Percentiles rank a stretch among this genome's conserved stretches.
These are phyloP conservation scores for Nothoprocta perdicaria DNA, from an alignment of 2,113 vertebrate genomes.

Conservation along the genomic window DNA sequence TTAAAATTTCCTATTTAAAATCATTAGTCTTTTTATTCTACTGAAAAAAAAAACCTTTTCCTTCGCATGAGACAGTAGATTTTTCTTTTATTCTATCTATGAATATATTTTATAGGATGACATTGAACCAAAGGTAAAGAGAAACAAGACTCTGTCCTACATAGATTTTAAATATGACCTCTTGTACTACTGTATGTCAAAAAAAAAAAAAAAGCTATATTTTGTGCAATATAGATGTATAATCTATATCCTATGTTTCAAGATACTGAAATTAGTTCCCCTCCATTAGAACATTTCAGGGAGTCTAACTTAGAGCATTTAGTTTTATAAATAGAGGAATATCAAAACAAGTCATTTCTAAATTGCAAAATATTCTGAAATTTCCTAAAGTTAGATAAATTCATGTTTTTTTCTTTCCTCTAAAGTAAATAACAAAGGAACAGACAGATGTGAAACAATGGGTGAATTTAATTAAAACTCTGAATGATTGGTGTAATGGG, in stretches of 20 bases:
- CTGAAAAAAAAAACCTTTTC: not conserved
- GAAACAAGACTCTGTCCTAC: not conserved
- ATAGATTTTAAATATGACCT: not conserved
- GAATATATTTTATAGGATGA: not conserved
- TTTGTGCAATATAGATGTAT: not conserved
- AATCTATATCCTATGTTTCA: not conserved
- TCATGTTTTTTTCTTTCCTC: not conserved
- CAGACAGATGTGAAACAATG: rapidly evolving
- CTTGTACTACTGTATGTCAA: not conserved
- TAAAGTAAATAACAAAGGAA: not conserved
- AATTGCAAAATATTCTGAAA: not conserved
- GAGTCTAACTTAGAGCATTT: not conserved
- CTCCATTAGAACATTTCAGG: not conserved
- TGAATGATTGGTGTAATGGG: rapidly evolving
- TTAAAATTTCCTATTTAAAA: not conserved
- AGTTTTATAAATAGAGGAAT: not conserved
- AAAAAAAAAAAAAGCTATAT: too few species aligned
- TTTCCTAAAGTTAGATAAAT: not conserved
- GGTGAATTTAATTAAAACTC: not conserved
- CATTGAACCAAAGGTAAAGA: not conserved
- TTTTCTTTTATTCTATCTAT: not conserved
- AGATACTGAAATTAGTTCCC: not conserved
- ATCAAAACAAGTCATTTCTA: not conserved
- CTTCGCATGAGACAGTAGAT: not conserved
- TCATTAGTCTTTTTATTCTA: not conserved